A percentile compares a stretch with the other conserved stretches of the same genome.
Conservation (phyloP, 2,797 vertebrate genomes). For the Rallus crepitans region DNA sequence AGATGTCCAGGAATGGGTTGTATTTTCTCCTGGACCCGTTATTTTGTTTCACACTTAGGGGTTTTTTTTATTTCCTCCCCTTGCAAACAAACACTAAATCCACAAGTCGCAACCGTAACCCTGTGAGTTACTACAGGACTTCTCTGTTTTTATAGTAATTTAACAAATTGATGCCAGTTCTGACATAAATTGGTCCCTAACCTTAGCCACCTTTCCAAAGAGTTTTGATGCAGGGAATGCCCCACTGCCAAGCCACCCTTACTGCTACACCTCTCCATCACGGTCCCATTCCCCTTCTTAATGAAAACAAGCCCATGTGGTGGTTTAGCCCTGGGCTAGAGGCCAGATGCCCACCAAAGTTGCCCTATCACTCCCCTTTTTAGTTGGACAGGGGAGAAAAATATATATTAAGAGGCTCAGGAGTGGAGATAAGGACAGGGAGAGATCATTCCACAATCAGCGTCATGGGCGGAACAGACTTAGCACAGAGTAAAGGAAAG, state of each 20-base stretch:
- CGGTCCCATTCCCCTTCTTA: not conserved
- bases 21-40: not conserved
- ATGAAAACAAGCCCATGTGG: not conserved
- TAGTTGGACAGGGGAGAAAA: too few relatives aligned
- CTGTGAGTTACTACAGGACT: not conserved
- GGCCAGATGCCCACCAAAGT: too few relatives aligned
- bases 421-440: too few relatives aligned
- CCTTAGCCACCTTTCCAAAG: not conserved
- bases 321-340: too few relatives aligned
- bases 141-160: not conserved
- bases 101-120: not conserved
- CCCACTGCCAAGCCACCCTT: not conserved
- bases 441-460: too few relatives aligned
- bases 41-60: not conserved
- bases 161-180: not conserved
- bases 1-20: not conserved
- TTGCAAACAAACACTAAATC: not conserved
- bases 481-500: too few relatives aligned
- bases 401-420: too few relatives aligned
- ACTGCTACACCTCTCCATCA: not conserved
- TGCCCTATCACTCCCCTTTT: too few relatives aligned
- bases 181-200: not conserved
- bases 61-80: not conserved
- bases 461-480: too few relatives aligned
- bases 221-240: not conserved